Conservation (phyloP, 2,797 vertebrate genomes). For the Kryptopterus vitreolus region DNA sequence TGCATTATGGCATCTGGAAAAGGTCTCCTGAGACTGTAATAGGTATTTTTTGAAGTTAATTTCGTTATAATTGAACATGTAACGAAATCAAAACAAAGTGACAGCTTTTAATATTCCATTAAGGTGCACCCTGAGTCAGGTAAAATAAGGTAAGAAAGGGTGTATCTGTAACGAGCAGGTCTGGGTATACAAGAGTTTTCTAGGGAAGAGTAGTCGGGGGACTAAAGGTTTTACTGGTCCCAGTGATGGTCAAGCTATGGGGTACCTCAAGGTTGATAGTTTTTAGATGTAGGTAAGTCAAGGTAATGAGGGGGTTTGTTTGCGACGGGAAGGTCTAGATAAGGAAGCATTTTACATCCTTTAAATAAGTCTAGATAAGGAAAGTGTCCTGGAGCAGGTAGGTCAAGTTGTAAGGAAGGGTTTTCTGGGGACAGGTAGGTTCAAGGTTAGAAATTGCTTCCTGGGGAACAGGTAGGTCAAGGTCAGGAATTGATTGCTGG, state of each 20-base stretch:
- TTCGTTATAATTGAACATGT: constrained; percentile 23
- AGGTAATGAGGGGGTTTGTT: neutral
- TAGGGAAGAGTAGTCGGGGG: neutral
- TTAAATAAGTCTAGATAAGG: neutral
- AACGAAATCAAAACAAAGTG: constrained; percentile 19
- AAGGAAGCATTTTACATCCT: neutral
- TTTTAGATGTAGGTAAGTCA: neutral
- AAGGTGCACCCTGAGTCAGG: neutral
- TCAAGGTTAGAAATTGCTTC: no score
- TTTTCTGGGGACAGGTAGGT: neutral
- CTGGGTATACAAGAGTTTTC: neutral
- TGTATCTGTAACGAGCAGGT: neutral
- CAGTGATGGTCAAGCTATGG: neutral
- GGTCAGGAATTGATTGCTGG: no score
- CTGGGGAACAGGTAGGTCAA: no score
- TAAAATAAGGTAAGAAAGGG: neutral
- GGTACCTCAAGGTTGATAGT: neutral
- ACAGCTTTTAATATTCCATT: constrained; percentile 18
- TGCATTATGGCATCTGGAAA: constrained; percentile 52
- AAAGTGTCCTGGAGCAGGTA: neutral
- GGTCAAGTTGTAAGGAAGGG: neutral
- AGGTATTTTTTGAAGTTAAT: neutral
- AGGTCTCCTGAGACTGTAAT: constrained; percentile 40
- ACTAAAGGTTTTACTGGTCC: neutral
- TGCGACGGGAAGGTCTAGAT: neutral